Conservation (phyloP, 2,888 invertebrate species). For the Adelphocoris suturalis region DNA sequence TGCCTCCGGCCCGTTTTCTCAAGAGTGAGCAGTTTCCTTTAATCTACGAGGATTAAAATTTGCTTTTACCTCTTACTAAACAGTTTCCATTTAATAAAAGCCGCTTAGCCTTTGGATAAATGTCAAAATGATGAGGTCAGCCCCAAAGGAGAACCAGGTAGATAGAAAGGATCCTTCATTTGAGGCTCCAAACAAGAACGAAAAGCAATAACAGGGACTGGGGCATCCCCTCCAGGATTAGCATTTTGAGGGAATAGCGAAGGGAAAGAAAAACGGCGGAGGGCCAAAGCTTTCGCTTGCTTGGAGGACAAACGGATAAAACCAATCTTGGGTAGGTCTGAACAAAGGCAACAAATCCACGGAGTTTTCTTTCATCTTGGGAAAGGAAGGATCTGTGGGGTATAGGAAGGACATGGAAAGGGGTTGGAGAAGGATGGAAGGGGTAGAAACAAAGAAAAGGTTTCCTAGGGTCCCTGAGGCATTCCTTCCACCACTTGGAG, state of each 20-base stretch:
- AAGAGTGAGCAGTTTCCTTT: conserved; percentile 48
- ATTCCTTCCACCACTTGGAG: conserved; percentile 31
- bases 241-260: conserved; percentile 72
- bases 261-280: conserved; percentile 5
- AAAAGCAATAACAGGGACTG: conserved; percentile 70
- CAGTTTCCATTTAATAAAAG: conserved; percentile 69
- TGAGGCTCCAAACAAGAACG: conserved; percentile 67
- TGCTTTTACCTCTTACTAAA: conserved; percentile 58
- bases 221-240: conserved; percentile 67
- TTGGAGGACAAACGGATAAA: conserved; percentile 72
- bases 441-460: conserved; percentile 45
- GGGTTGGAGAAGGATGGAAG: conserved; percentile 4
- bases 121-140: conserved; percentile 70
- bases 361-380: conserved; percentile 72
- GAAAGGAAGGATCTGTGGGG: background rate
- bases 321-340: conserved; percentile 72
- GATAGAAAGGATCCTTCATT: conserved; percentile 67
- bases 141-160: conserved; percentile 62
- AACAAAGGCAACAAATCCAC: conserved; percentile 74
- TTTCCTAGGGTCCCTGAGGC: conserved; percentile 58
- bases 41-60: conserved; percentile 51
- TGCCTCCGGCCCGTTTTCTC: background rate
- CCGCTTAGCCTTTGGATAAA: conserved; percentile 62
- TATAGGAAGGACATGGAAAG: background rate
- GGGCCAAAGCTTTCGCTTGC: conserved; percentile 43